phyloP scores from a whole-genome alignment of 2,888 invertebrate genomes.

The Sympetrum striolatum region DNA sequence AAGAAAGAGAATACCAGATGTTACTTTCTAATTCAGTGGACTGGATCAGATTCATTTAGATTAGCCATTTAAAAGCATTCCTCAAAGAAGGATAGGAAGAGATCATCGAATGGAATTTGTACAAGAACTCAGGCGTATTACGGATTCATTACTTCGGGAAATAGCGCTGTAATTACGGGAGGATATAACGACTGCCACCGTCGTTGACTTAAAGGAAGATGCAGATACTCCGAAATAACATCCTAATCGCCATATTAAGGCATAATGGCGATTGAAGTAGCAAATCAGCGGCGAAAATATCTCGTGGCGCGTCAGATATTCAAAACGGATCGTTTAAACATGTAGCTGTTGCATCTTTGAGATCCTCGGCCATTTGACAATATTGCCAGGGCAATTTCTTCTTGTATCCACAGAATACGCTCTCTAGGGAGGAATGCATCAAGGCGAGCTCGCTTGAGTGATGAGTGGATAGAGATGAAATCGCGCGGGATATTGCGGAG shows the following conservation, averaged over 20 bases:
- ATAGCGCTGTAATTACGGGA: neutral
- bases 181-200: neutral
- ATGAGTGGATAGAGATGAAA: conserved; percentile 5
- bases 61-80: too few relatives aligned
- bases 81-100: too few relatives aligned
- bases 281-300: neutral
- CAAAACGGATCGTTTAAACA: neutral
- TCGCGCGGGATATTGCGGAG: neutral
- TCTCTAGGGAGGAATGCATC: neutral
- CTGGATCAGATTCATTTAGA: too few relatives aligned
- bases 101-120: too few relatives aligned
- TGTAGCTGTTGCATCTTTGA: neutral
- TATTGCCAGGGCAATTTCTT: neutral
- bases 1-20: too few relatives aligned
- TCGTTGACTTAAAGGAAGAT: neutral
- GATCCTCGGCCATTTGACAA: neutral
- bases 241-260: neutral
- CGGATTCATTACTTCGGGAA: too few relatives aligned
- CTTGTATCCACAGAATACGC: neutral
- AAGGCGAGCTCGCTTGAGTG: neutral
- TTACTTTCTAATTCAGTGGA: too few relatives aligned
- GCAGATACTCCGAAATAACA: neutral
- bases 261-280: neutral
- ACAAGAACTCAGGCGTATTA: too few relatives aligned
- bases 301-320: neutral